phyloP scores from a whole-genome alignment of 2,113 vertebrate genomes.

The Procapra przewalskii region DNA sequence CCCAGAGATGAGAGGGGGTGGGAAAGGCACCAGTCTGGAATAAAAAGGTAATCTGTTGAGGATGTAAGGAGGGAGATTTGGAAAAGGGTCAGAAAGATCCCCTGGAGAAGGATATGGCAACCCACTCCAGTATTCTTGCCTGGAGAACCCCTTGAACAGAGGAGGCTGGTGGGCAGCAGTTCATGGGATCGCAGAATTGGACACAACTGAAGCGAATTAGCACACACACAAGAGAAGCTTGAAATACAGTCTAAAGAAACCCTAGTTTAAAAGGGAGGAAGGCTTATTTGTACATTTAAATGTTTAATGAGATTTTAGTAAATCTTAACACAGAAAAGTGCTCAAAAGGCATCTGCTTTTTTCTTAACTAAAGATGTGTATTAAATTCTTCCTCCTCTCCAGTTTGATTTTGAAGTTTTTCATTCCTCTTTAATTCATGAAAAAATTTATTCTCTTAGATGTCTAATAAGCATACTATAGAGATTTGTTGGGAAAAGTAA shows the following conservation, averaged over 20 bases:
- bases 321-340: background rate
- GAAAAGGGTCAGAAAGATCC: background rate
- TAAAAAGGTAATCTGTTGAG: background rate
- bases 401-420: background rate
- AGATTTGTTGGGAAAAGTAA: background rate
- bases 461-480: background rate
- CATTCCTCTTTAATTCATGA: background rate
- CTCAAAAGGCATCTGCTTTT: background rate
- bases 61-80: background rate
- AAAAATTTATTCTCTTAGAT: background rate
- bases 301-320: background rate
- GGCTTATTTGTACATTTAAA: background rate
- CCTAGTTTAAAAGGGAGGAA: background rate
- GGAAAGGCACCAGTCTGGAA: background rate
- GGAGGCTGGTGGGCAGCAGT: background rate
- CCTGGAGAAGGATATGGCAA: background rate
- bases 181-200: background rate
- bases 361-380: background rate
- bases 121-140: background rate
- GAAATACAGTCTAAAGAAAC: background rate
- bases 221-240: background rate
- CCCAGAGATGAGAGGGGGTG: background rate
- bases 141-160: background rate
- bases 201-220: background rate
- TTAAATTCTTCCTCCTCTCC: background rate